phyloP scores from a whole-genome alignment of 1,140 invertebrate genomes.

The Drosophila bocki region DNA sequence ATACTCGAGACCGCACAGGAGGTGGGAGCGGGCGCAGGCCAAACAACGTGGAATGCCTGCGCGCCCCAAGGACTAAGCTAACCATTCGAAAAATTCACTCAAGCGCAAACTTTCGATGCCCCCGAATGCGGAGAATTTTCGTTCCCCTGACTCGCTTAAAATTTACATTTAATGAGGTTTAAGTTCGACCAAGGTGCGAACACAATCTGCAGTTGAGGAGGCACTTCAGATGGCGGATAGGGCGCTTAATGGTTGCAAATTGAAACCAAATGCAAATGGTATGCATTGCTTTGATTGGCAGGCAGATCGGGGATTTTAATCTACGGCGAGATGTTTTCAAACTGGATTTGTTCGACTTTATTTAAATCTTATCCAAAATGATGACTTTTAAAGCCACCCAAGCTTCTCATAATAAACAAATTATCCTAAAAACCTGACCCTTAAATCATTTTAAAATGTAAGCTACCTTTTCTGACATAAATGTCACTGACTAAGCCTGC shows the following conservation, averaged over 20 bases:
- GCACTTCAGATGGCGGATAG: slow-evolving; percentile 9
- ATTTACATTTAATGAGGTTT: slow-evolving; percentile 82
- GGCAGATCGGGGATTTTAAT: background rate
- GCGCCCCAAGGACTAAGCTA: slow-evolving; percentile 39
- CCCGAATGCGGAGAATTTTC: slow-evolving; percentile 28
- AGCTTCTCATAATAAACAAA: too few species aligned
- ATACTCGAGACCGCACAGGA: slow-evolving; percentile 17
- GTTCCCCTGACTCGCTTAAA: slow-evolving; percentile 38
- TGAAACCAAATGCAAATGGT: slow-evolving; percentile 46
- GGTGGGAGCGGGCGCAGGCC: too few species aligned
- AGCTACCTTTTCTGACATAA: background rate
- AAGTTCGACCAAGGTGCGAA: slow-evolving; percentile 67
- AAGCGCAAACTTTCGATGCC: slow-evolving; percentile 68
- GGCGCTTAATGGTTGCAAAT: slow-evolving; percentile 19
- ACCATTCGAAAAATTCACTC: slow-evolving; percentile 70
- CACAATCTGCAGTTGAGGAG: slow-evolving; percentile 32
- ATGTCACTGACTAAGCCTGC: slow-evolving; percentile 2
- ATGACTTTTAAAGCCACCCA: background rate
- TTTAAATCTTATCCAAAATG: too few species aligned
- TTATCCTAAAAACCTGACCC: background rate
- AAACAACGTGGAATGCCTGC: background rate
- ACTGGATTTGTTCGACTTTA: background rate
- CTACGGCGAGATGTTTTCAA: background rate
- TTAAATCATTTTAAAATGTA: background rate
- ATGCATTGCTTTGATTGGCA: slow-evolving; percentile 1